Base-by-base conservation (phyloP, 2,797 vertebrate genomes). In the Esox masquinongy region DNA sequence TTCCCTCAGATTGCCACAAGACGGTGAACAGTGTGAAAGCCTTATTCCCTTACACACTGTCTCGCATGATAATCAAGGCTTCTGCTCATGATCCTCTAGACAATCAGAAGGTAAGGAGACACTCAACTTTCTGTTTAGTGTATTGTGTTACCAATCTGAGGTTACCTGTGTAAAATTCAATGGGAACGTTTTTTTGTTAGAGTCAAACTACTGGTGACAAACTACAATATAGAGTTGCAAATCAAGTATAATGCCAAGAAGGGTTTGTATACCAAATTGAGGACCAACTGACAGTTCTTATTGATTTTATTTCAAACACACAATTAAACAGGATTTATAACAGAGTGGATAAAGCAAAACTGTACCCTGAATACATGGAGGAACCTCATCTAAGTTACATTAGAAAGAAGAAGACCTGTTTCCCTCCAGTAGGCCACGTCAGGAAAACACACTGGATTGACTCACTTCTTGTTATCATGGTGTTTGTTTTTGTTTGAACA, bases 21-120 rank as follows among this genome's bases (percentile, higher is more conserved):
- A 98, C 92, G 94, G 83, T 0, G 97, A 99, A 74, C 97, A 97
- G 87, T 95, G 95, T 77, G 96, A 98, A 90, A 99, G 97, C 89
- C 96, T 99, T 56, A 97, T 99, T 84, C 94, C 96, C 79, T 91
- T 98, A 80, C 95, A 98, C 51, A 86, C 85, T 11, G 90, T 96
- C 85, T 94, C 94, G 84, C 93, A 94, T 74, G 91, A 90, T 19
- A 93, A 96, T 75, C 93, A 89, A 81, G 89, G 84, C 84, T 93
- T 94, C 89, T 93, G 91, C 84, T 94, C 92, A 1, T 96, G 94
- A 92, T 84, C 61, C 83, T 64, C 47, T 86, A 82, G 81, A 85
- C 82, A 64, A 22, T 78, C 61, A 56, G 71, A 79, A 82, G 73
- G 90, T 88, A 85, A 73, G 34, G 19, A 66, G 29, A 66, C 17